Percentiles rank a stretch among this genome's conserved stretches.
These are phyloP conservation scores for Tangara arthus DNA, from an alignment of 2,797 vertebrate species.

Conservation along the genomic window DNA sequence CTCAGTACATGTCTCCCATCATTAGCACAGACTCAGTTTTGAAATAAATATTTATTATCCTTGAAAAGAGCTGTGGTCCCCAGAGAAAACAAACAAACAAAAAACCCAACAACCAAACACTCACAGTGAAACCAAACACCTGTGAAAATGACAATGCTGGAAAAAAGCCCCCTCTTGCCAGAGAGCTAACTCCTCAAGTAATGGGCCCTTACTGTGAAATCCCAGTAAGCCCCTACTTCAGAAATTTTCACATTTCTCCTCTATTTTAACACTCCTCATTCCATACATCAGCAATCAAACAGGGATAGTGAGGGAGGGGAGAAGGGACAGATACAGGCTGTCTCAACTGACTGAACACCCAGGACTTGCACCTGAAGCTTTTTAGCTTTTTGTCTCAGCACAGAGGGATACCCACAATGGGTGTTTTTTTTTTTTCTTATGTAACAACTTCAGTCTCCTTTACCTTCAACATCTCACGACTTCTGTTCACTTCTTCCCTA, in stretches of 20 bases:
- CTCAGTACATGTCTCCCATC: not conserved
- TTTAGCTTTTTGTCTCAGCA: not conserved
- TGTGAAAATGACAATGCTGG: not conserved
- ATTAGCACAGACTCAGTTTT: not conserved
- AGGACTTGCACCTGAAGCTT: not conserved
- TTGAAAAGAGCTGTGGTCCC: not conserved
- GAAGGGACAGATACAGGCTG: fast-evolving
- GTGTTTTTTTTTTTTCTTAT: not conserved
- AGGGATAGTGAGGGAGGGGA: not conserved
- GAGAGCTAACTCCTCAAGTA: not conserved
- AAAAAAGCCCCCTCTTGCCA: not conserved
- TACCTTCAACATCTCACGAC: not conserved
- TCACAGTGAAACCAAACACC: not conserved
- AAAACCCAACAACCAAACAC: not conserved
- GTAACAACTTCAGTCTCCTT: not conserved
- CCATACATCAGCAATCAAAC: not conserved
- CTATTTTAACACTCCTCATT: not conserved
- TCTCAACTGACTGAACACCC: not conserved
- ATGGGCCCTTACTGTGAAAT: not conserved
- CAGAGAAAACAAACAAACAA: not conserved
- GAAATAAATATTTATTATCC: not conserved
- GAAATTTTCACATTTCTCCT: not conserved
- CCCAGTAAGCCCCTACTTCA: not conserved
- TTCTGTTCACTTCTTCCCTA: not conserved
- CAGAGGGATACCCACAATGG: not conserved